Evolutionary conservation across 2,797 vertebrate species (phyloP), one percentile per base, ranked within the genome.

Genomic region (Thamnophis elegans): DNA sequence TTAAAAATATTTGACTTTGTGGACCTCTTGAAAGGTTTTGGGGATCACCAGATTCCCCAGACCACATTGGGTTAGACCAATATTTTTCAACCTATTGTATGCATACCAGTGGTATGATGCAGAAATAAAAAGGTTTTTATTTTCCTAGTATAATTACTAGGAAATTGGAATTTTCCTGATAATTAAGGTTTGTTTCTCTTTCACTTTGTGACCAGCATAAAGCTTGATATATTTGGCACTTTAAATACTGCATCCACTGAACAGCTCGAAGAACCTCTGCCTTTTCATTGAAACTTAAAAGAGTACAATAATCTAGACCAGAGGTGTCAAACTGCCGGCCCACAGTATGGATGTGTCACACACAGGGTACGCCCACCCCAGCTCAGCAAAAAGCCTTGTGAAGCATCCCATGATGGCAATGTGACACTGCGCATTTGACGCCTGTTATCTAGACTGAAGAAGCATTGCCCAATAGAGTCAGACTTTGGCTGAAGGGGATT

Each of bases 341-440:
- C 2, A 1, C 0, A 2, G n/a, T 6, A 14, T n/a, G 1, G 6
- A 73, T 18, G n/a, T 2, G 2, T 73, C 14, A 18, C 65, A 9
- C 6, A 1, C 14, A 36, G 32, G n/a, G 6, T 6, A 32, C 2
- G 0, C 5, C 65, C 65, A 73, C 2, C n/a, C n/a, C 65, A n/a
- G 4, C 59, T 60, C 22, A 0, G 60, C 11, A 28, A 13, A 62
- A 62, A 28, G 11, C 26, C 13, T 65, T 28, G 28, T 26, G 12
- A 65, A n/a, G 18, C 14, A 0, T 73, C n/a, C 1, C 1, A 2
- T 58, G 56, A 59, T 59, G 59, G 22, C 59, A 60, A 59, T 0
- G 60, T n/a, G 62, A 65, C 1, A 4, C 22, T 11, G 28, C 26
- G 4, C n/a, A 12, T 65, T 65, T 65, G 26, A 14, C 28, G 13